These are phyloP conservation scores for Noctua pronuba DNA, from an alignment of 2,888 invertebrate genomes.

Conservation along the genomic window DNA sequence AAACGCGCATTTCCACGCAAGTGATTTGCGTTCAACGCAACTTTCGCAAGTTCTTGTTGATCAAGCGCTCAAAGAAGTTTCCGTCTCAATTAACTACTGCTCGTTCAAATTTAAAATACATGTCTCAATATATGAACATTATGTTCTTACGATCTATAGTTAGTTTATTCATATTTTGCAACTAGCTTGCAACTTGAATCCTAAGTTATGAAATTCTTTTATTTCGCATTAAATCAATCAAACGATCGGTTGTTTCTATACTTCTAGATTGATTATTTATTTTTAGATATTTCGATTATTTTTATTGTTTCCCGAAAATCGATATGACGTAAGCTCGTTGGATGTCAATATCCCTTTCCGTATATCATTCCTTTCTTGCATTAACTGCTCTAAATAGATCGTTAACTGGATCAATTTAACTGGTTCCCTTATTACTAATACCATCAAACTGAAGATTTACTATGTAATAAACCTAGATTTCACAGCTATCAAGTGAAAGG, in stretches of 20 bases:
- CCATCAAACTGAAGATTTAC: conserved; percentile 35
- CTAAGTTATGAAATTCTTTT: conserved; percentile 34
- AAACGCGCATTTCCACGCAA: conserved; percentile 26
- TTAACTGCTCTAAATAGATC: background rate
- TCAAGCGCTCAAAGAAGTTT: conserved; percentile 53
- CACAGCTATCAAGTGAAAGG: conserved; percentile 53
- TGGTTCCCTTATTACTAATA: background rate
- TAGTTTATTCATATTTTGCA: conserved; percentile 54
- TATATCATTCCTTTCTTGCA: background rate
- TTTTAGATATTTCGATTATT: background rate
- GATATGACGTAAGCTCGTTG: background rate
- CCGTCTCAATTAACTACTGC: conserved; percentile 49
- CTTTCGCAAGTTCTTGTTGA: conserved; percentile 55
- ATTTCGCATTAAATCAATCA: conserved; percentile 43
- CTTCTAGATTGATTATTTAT: background rate
- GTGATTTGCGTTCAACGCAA: conserved; percentile 37
- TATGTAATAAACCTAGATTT: conserved; percentile 51
- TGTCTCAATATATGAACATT: conserved; percentile 44
- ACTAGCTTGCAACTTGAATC: conserved; percentile 37
- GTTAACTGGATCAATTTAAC: conserved; percentile 8
- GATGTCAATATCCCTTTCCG: background rate
- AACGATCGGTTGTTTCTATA: conserved; percentile 26
- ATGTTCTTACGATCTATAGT: conserved; percentile 37
- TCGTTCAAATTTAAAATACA: conserved; percentile 50
- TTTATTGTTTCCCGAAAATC: conserved; percentile 1